Percentiles rank a stretch among this genome's conserved stretches.
phyloP scores from a whole-genome alignment of 2,888 invertebrate genomes.

The Aleiodes alternator region DNA sequence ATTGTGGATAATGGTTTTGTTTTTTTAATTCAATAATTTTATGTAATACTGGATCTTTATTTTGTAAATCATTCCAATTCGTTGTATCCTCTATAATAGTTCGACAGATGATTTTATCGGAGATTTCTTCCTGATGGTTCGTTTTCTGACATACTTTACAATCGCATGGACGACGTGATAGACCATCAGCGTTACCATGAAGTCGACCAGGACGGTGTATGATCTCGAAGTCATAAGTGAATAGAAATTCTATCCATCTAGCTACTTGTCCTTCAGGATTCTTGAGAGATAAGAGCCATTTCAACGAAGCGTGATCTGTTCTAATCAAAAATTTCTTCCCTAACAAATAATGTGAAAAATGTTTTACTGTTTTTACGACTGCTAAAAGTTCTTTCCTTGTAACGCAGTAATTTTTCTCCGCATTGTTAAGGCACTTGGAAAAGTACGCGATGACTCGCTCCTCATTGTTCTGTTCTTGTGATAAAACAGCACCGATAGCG shows the following conservation, averaged over 20 bases:
- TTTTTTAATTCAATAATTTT: slow-evolving; percentile 34
- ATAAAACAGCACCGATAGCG: background rate
- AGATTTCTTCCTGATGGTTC: slow-evolving; percentile 28
- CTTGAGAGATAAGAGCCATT: background rate
- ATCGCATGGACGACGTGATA: slow-evolving; percentile 41
- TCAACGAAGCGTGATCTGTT: background rate
- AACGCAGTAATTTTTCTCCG: slow-evolving; percentile 50
- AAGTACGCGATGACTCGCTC: slow-evolving; percentile 2
- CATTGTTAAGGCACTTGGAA: slow-evolving; percentile 19
- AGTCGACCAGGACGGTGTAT: slow-evolving; percentile 40
- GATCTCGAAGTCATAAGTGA: background rate
- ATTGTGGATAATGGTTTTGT: slow-evolving; percentile 38
- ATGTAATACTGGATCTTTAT: slow-evolving; percentile 7
- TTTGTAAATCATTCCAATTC: slow-evolving; percentile 19
- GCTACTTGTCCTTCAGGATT: too few relatives aligned
- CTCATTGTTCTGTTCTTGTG: background rate
- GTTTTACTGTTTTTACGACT: slow-evolving; percentile 56
- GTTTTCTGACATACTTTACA: slow-evolving; percentile 43
- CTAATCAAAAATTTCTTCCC: slow-evolving; percentile 57
- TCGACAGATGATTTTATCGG: slow-evolving; percentile 4
- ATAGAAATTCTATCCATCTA: background rate
- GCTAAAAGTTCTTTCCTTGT: slow-evolving; percentile 61
- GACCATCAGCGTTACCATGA: slow-evolving; percentile 20
- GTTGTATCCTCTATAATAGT: slow-evolving; percentile 6
- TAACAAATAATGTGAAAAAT: slow-evolving; percentile 64